Evolutionary conservation across 2,888 invertebrate genomes (phyloP), one percentile per base, ranked within the genome.

Genomic region (Microctonus hyperodae): DNA sequence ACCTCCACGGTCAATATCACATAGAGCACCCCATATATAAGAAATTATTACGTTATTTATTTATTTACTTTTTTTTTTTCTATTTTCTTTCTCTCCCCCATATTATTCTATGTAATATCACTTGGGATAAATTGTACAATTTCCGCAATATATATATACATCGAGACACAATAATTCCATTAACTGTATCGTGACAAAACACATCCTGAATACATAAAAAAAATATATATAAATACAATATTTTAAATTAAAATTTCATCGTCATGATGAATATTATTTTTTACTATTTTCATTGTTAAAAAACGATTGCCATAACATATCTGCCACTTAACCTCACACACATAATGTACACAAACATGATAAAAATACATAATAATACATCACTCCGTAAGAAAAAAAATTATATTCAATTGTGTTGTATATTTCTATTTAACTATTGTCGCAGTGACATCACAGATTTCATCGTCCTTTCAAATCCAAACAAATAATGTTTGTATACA

Each of bases 1-100:
- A 53, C 53, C n/a, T 63, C 51, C 33, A 44, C 25, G 63, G 37
- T 58, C 33, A 57, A 50, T 66, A 35, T 40, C 37, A 53, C 50
- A 44, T n/a, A 44, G 16, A 44, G 9, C 16, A 20, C 44, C 16
- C 44, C 22, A 37, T 23, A 53, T 28, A 20, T 16, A 44, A 10
- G 33, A 55, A 31, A 55, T 31, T 55, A 31, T 33, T 33, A 20
- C 50, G 9, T 50, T 11, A 22, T 22, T 10, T 11, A 20, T 28
- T 55, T 33, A 10, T 33, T 55, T 55, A 6, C n/a, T n/a, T 31
- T 25, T 40, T 37, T n/a, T 13, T 37, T 5, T 44, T 44, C 7
- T 44, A 1, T 20, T 6, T 44, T 44, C 6, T 44, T 7, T 16
- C 16, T n/a, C 44, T 16, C 16, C 16, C 7, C 7, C 7, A 5